Evolutionary conservation across 2,888 invertebrate species (phyloP).

Genomic region (Melieria crassipennis): DNA sequence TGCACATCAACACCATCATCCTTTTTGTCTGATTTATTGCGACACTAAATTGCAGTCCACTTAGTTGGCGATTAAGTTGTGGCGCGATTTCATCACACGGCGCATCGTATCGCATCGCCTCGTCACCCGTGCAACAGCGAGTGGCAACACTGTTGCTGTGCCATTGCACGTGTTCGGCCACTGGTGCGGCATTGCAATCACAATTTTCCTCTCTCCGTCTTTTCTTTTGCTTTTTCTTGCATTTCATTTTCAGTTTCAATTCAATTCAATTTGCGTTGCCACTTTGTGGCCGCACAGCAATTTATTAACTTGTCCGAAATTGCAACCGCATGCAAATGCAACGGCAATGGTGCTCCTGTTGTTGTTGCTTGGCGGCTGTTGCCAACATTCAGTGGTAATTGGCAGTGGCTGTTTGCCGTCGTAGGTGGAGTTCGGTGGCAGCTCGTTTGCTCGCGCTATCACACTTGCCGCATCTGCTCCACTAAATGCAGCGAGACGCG

Average conservation of each 20-base stretch:
- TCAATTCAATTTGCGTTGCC: slow-evolving; percentile 24
- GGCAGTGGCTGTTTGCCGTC: neutral
- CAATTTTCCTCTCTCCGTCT: neutral
- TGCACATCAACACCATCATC: neutral
- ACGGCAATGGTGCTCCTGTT: neutral
- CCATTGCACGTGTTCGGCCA: slow-evolving; percentile 22
- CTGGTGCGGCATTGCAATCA: neutral
- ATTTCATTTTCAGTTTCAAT: neutral
- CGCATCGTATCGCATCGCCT: slow-evolving; percentile 5
- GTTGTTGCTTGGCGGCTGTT: slow-evolving; percentile 13
- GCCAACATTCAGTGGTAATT: neutral
- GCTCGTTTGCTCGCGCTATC: slow-evolving; percentile 5
- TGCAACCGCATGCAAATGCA: slow-evolving; percentile 19
- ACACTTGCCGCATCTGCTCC: slow-evolving; percentile 13
- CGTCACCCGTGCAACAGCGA: neutral
- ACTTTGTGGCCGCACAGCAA: slow-evolving; percentile 17
- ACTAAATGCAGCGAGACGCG: slow-evolving; percentile 1
- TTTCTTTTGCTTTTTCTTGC: neutral
- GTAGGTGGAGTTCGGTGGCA: slow-evolving; percentile 24
- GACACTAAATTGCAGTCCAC: slow-evolving; percentile 11
- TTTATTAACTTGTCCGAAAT: slow-evolving; percentile 26
- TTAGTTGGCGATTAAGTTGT: neutral
- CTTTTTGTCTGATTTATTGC: slow-evolving; percentile 17
- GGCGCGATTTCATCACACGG: neutral
- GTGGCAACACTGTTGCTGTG: neutral